A percentile compares a stretch with the other conserved stretches of the same genome.
phyloP scores from a whole-genome alignment of 2,797 vertebrate genomes.

The Oreochromis mossambicus region DNA sequence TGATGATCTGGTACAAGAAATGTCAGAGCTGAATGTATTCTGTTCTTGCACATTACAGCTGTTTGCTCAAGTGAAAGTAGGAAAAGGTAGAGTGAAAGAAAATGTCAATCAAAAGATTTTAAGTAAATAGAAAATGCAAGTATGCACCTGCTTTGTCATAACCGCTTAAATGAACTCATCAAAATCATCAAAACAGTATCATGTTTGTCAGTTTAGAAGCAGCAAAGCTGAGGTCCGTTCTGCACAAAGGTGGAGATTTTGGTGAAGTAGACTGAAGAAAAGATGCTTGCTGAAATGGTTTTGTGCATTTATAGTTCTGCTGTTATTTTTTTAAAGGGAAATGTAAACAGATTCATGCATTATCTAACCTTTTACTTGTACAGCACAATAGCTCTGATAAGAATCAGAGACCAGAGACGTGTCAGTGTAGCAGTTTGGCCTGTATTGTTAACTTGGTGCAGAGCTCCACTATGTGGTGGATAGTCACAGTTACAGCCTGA shows the following conservation, averaged over 20 bases:
- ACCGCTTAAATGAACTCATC: neutral
- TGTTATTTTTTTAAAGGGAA: neutral
- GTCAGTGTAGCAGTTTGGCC: neutral
- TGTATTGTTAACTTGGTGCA: constrained; percentile 27
- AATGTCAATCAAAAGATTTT: neutral
- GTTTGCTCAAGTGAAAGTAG: neutral
- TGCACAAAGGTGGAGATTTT: neutral
- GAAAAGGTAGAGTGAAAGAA: neutral
- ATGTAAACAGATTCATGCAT: neutral
- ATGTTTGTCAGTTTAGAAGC: neutral
- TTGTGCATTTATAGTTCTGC: neutral
- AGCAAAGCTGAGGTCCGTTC: neutral
- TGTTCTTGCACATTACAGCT: neutral
- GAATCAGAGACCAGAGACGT: neutral
- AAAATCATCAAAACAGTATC: neutral
- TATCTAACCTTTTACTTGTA: neutral
- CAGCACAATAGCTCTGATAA: neutral
- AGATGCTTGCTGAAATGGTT: neutral
- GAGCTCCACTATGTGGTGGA: constrained; percentile 67
- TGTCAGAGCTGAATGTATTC: neutral
- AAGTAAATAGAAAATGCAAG: neutral
- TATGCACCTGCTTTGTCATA: neutral
- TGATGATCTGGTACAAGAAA: neutral
- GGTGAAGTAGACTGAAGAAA: neutral
- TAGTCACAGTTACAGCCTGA: neutral